Conservation (phyloP, 2,888 invertebrate species). For the Andrena marginata region DNA sequence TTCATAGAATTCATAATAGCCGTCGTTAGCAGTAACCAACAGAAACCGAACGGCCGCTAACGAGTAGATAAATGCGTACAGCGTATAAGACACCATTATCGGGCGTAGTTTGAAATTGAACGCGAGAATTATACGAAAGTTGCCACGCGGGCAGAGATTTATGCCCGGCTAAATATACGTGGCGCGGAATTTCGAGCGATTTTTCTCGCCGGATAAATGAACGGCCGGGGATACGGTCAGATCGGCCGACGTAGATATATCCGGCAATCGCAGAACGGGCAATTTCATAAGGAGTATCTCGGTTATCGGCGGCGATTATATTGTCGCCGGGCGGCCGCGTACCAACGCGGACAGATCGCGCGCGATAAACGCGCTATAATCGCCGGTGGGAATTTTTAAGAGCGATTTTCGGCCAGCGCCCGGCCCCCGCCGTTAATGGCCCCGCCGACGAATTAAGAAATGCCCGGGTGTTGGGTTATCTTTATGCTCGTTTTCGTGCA, state of each 20-base stretch:
- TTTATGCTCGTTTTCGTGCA: constrained; percentile 50
- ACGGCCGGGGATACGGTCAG: constrained; percentile 20
- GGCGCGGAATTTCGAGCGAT: constrained; percentile 37
- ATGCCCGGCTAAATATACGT: constrained; percentile 36
- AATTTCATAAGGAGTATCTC: constrained; percentile 45
- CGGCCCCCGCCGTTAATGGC: constrained; percentile 51
- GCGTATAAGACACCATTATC: background rate
- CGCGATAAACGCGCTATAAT: constrained; percentile 67
- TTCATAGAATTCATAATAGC: constrained; percentile 65
- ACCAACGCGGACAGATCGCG: constrained; percentile 66
- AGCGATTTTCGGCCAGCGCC: constrained; percentile 49
- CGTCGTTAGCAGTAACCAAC: constrained; percentile 51
- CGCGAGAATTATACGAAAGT: constrained; percentile 35
- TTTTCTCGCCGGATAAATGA: constrained; percentile 38
- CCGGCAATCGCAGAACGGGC: constrained; percentile 63
- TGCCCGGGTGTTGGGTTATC: constrained; percentile 54
- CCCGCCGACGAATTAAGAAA: constrained; percentile 67
- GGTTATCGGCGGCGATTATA: constrained; percentile 63
- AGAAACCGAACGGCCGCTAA: constrained; percentile 36
- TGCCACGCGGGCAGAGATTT: constrained; percentile 15
- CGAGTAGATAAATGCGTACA: constrained; percentile 46
- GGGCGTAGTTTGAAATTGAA: constrained; percentile 28
- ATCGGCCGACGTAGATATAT: constrained; percentile 34
- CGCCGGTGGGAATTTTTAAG: constrained; percentile 64
- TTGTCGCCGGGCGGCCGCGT: constrained; percentile 45